Evolutionary conservation across 2,888 invertebrate genomes (phyloP), one percentile per base, ranked within the genome.

Genomic region (Theretra japonica): DNA sequence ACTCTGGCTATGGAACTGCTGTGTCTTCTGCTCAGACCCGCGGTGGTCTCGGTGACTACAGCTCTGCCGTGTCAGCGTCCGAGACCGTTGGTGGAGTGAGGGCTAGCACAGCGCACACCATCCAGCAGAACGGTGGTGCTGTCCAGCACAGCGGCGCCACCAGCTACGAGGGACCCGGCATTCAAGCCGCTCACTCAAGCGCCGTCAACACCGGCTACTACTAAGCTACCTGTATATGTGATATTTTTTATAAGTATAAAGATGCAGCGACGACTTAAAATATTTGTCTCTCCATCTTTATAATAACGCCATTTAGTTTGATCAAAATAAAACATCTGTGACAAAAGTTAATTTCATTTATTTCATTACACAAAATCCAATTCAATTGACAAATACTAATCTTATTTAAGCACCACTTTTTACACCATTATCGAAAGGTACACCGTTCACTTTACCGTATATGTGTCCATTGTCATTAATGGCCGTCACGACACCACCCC

Each of bases 201-300:
- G 85, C 92, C 50, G 77, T 91, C 70, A 90, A 91, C 76, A 85
- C 84, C 68, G 90, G 89, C 41, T 90, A 79, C 79, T 93, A 90
- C 75, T 88, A 79, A 86, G 50, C 30, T 57, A 59, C 53, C 33
- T 72, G 21, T 73, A 70, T 70, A 59, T n/a, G 23, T 58, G 33
- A 50, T 69, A 70, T 33, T 65, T 41, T 53, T 53, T 65, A 30
- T 28, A 41, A 71, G 41, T 60, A 48, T 68, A 71, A 73, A 86
- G 91, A 88, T 84, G 73, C 81, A 80, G 85, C 86, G 91, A 92
- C 88, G 92, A 92, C 87, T 82, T 75, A 58, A 57, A 56, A 75
- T 82, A 89, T 89, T 92, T 91, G 88, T 92, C 88, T 88, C 86
- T 73, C 76, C 84, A 77, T 85, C 91, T 90, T 89, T 86, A 71